Conservation (phyloP, 2,797 vertebrate genomes). For the Enteromius anoplus region DNA sequence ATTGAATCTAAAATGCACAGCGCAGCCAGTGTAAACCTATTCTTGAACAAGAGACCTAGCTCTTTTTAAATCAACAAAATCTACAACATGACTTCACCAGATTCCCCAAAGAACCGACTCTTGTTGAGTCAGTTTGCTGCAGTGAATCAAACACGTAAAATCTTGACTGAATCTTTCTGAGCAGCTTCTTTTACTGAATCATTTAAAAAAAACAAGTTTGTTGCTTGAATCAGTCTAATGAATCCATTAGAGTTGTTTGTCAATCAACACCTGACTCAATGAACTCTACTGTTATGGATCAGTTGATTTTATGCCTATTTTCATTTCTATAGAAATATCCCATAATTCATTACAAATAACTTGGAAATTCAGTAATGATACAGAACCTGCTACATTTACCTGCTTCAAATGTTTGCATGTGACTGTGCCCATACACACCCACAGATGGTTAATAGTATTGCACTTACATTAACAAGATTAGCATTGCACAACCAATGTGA, state of each 20-base stretch:
- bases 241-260: no score
- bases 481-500: neutral
- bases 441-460: neutral
- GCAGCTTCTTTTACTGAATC: neutral
- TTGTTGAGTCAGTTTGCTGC: neutral
- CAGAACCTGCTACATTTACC: neutral
- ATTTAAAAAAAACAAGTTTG: neutral
- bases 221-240: neutral
- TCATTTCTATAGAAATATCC: neutral
- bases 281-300: neutral
- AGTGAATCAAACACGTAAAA: neutral
- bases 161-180: neutral
- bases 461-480: neutral
- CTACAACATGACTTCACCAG: neutral
- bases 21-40: neutral
- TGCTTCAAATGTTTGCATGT: neutral
- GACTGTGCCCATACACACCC: neutral
- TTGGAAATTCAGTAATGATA: neutral
- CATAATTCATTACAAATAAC: neutral
- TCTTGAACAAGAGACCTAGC: neutral
- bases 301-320: neutral
- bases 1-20: neutral
- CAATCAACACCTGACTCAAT: neutral
- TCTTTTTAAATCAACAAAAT: constrained; percentile 7
- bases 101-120: neutral